These are phyloP conservation scores for Diglossa cyanea DNA, from an alignment of 2,797 vertebrate species.

Conservation along the genomic window DNA sequence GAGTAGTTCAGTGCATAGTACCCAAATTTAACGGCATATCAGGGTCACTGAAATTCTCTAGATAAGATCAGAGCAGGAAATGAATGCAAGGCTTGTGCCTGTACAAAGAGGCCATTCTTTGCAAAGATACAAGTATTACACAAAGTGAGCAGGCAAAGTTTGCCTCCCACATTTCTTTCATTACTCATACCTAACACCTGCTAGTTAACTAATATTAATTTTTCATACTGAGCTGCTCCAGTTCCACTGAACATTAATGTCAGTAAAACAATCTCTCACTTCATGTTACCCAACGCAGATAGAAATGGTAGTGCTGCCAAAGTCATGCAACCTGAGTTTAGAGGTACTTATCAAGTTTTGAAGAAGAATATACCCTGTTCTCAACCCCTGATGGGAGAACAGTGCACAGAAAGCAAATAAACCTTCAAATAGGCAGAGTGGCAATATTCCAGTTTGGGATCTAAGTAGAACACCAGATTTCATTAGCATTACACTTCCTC, in stretches of 20 bases:
- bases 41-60: slow-evolving; percentile 37
- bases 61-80: slow-evolving; percentile 58
- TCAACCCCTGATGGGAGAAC: neutral
- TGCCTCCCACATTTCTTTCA: slow-evolving; percentile 61
- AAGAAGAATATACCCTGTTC: neutral
- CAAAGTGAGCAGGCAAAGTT: slow-evolving; percentile 28
- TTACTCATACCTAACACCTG: slow-evolving; percentile 55
- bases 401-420: neutral
- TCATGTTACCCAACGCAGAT: neutral
- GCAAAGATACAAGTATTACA: neutral
- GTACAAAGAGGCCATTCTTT: slow-evolving; percentile 57
- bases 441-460: neutral
- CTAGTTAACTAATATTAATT: slow-evolving; percentile 44
- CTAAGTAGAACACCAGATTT: neutral
- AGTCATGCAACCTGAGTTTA: neutral
- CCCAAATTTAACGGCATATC: slow-evolving; percentile 19
- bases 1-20: neutral
- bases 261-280: slow-evolving; percentile 40
- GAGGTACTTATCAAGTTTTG: neutral
- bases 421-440: neutral
- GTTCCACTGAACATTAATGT: slow-evolving; percentile 10
- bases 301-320: neutral
- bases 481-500: neutral
- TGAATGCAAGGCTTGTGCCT: slow-evolving; percentile 54
- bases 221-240: slow-evolving; percentile 11